Evolutionary conservation across 2,113 vertebrate species (phyloP).

Genomic region (Lampris megalopsis): DNA sequence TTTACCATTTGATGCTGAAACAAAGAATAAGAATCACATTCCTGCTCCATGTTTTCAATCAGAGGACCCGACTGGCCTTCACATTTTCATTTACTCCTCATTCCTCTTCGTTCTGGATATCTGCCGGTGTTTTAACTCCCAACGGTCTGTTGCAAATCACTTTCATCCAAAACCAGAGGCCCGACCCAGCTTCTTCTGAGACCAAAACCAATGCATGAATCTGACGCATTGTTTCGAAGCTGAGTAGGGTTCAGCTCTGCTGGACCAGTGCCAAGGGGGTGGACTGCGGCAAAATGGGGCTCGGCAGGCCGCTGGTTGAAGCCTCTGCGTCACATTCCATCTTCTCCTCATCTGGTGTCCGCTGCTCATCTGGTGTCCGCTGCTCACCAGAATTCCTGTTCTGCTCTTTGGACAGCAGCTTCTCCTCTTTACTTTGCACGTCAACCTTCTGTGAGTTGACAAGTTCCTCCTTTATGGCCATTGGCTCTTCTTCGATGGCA

Average conservation of each 20-base stretch:
- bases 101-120: too few species aligned
- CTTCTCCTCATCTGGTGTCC: constrained; percentile 16
- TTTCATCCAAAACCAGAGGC: not conserved
- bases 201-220: not conserved
- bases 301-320: constrained; percentile 37
- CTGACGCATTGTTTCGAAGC: not conserved
- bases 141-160: not conserved
- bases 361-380: constrained; percentile 5
- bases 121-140: too few species aligned
- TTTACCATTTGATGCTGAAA: not conserved
- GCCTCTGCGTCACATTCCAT: constrained; percentile 31
- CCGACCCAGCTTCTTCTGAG: not conserved
- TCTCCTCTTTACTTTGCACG: not conserved
- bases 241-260: constrained; percentile 60
- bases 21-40: not conserved
- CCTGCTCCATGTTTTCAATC: not conserved
- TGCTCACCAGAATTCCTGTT: constrained; percentile 17
- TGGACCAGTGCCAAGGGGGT: constrained; percentile 36
- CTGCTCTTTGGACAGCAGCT: not conserved
- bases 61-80: constrained; percentile 2
- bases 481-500: not conserved
- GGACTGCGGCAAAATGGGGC: constrained; percentile 34
- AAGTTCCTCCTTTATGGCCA: not conserved
- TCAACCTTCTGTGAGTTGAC: constrained; percentile 11
- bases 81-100: too few species aligned